Evolutionary conservation across 1,140 invertebrate genomes (phyloP).

Genomic region (Hyphantria cunea): DNA sequence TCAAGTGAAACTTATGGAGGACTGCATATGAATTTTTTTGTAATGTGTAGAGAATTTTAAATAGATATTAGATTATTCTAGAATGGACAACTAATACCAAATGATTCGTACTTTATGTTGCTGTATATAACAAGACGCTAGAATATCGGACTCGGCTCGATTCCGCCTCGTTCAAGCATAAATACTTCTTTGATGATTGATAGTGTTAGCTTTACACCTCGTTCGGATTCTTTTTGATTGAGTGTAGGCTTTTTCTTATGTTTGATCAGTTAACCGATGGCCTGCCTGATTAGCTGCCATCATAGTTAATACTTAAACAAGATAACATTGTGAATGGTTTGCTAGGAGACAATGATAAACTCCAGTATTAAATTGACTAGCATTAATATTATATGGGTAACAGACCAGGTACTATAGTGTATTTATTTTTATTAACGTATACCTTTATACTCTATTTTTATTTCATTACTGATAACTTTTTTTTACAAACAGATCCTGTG

Average conservation of each 20-base stretch:
- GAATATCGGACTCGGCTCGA: slow-evolving; percentile 1
- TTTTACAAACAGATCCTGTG: no score
- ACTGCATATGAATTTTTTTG: not conserved
- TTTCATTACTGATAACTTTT: no score
- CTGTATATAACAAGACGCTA: not conserved
- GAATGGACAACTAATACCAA: no score
- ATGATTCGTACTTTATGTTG: no score
- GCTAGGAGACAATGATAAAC: slow-evolving; percentile 2
- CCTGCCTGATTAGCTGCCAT: slow-evolving; percentile 65
- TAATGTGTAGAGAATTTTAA: not conserved
- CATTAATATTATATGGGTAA: not conserved
- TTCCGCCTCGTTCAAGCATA: slow-evolving; percentile 1
- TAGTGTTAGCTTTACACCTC: slow-evolving; percentile 70
- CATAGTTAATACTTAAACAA: slow-evolving; percentile 73
- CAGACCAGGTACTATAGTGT: no score
- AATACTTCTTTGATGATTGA: slow-evolving; percentile 58
- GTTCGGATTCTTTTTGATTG: slow-evolving; percentile 67
- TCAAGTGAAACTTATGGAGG: not conserved
- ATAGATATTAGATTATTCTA: no score
- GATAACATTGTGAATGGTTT: slow-evolving; percentile 53
- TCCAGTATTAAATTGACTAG: not conserved
- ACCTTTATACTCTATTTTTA: no score
- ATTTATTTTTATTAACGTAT: no score
- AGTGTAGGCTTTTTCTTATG: slow-evolving; percentile 72
- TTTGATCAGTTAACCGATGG: slow-evolving; percentile 74